These are phyloP conservation scores for Gambelia wislizenii DNA, from an alignment of 2,797 vertebrate genomes.

Conservation along the genomic window DNA sequence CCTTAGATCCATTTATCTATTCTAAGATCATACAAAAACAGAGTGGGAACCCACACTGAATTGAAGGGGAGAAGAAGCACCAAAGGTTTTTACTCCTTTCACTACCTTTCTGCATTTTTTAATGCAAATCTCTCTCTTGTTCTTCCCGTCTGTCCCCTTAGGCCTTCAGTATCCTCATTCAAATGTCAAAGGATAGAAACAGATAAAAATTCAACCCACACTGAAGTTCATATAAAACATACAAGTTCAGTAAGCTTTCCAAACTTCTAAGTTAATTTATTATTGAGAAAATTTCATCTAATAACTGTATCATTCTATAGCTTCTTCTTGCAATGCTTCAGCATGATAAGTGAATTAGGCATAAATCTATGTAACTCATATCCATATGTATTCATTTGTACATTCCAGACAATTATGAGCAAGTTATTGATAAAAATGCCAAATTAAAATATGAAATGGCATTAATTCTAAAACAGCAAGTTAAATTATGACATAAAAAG, in stretches of 20 bases:
- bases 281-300: not conserved
- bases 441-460: not conserved
- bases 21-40: not conserved
- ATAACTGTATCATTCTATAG: not conserved
- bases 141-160: not conserved
- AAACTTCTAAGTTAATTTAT: not conserved
- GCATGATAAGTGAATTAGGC: not conserved
- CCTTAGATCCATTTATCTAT: not conserved
- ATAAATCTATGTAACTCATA: not conserved
- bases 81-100: not conserved
- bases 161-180: not conserved
- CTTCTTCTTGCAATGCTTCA: not conserved
- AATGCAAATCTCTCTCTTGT: not conserved
- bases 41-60: not conserved
- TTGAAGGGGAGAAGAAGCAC: not conserved
- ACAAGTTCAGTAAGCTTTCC: not conserved
- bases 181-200: not conserved
- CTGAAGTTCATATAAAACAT: not conserved
- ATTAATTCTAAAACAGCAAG: not conserved
- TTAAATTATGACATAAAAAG: slow-evolving; percentile 26
- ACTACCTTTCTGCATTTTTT: not conserved
- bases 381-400: not conserved
- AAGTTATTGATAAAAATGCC: not conserved
- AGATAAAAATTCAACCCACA: not conserved
- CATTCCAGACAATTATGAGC: not conserved